Percentiles rank a stretch among this genome's conserved stretches.
Conservation (phyloP, 1,140 invertebrate genomes). For the Sminthurinus signatus region DNA sequence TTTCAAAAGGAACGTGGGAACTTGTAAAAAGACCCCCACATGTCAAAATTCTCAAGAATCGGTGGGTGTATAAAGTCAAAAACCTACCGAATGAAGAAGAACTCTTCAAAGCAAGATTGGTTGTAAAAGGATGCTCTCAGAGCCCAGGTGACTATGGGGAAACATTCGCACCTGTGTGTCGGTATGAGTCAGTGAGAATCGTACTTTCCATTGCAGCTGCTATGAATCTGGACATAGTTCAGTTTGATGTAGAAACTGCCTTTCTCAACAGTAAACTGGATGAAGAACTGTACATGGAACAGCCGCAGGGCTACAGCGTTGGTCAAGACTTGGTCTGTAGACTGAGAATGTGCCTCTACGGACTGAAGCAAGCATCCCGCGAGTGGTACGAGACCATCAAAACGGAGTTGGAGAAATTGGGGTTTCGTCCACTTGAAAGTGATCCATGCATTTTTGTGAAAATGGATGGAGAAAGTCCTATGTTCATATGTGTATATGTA, state of each 20-base stretch:
- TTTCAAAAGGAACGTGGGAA: constrained; percentile 15
- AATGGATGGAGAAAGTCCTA: neutral
- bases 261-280: constrained; percentile 47
- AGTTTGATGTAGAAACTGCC: constrained; percentile 45
- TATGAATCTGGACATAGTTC: constrained; percentile 42
- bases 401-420: constrained; percentile 22
- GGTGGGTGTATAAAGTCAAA: constrained; percentile 39
- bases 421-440: constrained; percentile 34
- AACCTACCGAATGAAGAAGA: neutral
- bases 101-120: constrained; percentile 36
- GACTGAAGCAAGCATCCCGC: constrained; percentile 43
- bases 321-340: constrained; percentile 31
- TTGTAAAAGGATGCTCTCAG: constrained; percentile 41
- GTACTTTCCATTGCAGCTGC: constrained; percentile 45
- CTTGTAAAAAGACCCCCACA: constrained; percentile 23
- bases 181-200: constrained; percentile 44
- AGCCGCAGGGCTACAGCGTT: constrained; percentile 44
- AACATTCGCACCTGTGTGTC: constrained; percentile 44
- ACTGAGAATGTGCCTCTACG: constrained; percentile 43
- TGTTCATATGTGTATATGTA: constrained; percentile 48
- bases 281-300: constrained; percentile 47
- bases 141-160: constrained; percentile 42
- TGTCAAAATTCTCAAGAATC: constrained; percentile 29
- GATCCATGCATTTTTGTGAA: constrained; percentile 40
- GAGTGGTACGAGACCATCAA: constrained; percentile 44